phyloP scores from a whole-genome alignment of 2,888 invertebrate species.

The Philereme transversata region DNA sequence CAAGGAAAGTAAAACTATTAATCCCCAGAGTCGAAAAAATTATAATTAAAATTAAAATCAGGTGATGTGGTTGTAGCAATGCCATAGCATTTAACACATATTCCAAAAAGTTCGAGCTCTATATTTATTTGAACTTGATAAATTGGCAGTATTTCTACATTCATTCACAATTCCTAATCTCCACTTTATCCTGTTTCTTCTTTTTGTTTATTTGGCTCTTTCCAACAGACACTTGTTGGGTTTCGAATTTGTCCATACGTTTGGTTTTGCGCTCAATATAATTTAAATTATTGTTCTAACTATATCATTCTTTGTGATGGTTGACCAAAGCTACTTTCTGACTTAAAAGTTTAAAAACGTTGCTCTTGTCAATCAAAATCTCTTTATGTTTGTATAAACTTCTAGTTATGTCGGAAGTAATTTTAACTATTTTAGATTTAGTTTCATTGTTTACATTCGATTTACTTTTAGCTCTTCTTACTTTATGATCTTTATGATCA shows the following conservation, averaged over 20 bases:
- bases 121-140: no score
- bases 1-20: neutral
- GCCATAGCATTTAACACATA: no score
- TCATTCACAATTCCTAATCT: slow-evolving; percentile 34
- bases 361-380: slow-evolving; percentile 52
- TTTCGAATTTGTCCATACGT: slow-evolving; percentile 52
- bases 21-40: neutral
- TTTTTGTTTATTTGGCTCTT: slow-evolving; percentile 27
- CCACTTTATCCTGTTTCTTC: slow-evolving; percentile 43
- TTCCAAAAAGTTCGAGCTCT: no score
- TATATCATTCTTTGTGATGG: slow-evolving; percentile 53
- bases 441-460: slow-evolving; percentile 14
- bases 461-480: slow-evolving; percentile 35
- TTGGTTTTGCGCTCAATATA: slow-evolving; percentile 25
- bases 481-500: neutral
- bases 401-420: slow-evolving; percentile 35
- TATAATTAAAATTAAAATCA: neutral
- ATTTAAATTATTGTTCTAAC: slow-evolving; percentile 13
- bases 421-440: slow-evolving; percentile 31
- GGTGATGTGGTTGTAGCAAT: no score
- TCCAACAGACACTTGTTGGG: slow-evolving; percentile 60
- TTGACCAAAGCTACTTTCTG: slow-evolving; percentile 50
- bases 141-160: slow-evolving; percentile 8
- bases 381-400: slow-evolving; percentile 33
- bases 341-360: neutral